Base-by-base conservation (phyloP, 2,113 vertebrate species). In the Pterocles orientalis region DNA sequence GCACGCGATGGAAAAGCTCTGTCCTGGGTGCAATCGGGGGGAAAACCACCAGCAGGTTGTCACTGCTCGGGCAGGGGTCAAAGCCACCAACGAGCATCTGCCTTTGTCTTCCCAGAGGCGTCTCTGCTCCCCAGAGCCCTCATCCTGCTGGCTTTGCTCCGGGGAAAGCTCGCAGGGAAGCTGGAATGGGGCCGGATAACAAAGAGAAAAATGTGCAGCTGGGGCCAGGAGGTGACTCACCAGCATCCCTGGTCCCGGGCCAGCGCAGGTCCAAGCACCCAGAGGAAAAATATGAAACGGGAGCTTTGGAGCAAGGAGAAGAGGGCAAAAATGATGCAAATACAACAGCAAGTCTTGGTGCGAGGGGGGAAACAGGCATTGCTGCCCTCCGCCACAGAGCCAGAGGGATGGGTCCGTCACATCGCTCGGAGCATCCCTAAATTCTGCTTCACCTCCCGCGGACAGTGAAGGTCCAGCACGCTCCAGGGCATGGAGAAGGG, bases 141-240 rank as follows among this genome's bases (percentile, higher is more conserved):
- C 43, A 65, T 85, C 70, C 57, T 21, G 71, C 65, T 3, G 23
- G 48, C 7, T 91, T 24, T 45, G 51, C 64, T 81, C 61, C 6
- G 64, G 47, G 47, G 16, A 91, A 91, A 43, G 60, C 81, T 92
- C 90, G 47, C 53, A 26, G 36, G 33, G 65, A 87, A 72, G 72
- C 75, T 61, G 66, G 75, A 91, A 85, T 14, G 20, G 48, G 58
- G 70, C n/a, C 65, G 92, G 79, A 90, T 72, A 93, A 93, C 54
- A 93, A 94, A 70, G 33, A 75, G 58, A 36, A 93, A 94, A 86
- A 97, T 90, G 85, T 19, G 31, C 29, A 53, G 20, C 7, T 0
- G 0, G 0, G 76, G 92, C 96, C 96, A 97, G 88, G 62, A 96
- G 82, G 79, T 97, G 95, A 97, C 90, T 97, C 96, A 97, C 82